Percentiles rank a stretch among this genome's conserved stretches.
Evolutionary conservation across 2,113 vertebrate species (phyloP).

Genomic region (Alexandromys fortis): DNA sequence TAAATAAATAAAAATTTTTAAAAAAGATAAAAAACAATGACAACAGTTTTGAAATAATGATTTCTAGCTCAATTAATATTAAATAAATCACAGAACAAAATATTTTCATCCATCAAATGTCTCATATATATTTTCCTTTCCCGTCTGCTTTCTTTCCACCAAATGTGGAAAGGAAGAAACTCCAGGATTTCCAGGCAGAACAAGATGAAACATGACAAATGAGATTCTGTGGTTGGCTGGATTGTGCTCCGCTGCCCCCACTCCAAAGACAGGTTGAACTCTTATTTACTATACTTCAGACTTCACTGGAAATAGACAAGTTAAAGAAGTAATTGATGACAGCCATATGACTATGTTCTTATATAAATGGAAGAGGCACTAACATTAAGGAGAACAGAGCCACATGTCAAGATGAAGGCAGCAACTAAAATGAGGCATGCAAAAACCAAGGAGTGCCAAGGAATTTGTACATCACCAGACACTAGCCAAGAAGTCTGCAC

Average conservation of each 20-base stretch:
- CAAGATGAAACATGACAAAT: background rate
- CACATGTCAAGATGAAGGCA: background rate
- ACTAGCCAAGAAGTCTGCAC: background rate
- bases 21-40: background rate
- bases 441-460: background rate
- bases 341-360: background rate
- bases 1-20: no score
- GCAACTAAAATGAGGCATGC: background rate
- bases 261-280: background rate
- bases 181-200: background rate
- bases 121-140: background rate
- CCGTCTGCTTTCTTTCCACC: background rate
- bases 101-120: background rate
- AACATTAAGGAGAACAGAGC: background rate
- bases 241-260: background rate
- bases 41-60: slow-evolving; percentile 54
- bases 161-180: slow-evolving; percentile 12
- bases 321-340: background rate
- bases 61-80: slow-evolving; percentile 29
- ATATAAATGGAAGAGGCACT: background rate
- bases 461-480: background rate
- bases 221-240: background rate
- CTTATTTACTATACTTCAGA: background rate
- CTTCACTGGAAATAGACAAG: background rate
- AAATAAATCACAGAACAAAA: slow-evolving; percentile 52